phyloP scores from a whole-genome alignment of 2,797 vertebrate species.

The Percopsis omiscomaycus region DNA sequence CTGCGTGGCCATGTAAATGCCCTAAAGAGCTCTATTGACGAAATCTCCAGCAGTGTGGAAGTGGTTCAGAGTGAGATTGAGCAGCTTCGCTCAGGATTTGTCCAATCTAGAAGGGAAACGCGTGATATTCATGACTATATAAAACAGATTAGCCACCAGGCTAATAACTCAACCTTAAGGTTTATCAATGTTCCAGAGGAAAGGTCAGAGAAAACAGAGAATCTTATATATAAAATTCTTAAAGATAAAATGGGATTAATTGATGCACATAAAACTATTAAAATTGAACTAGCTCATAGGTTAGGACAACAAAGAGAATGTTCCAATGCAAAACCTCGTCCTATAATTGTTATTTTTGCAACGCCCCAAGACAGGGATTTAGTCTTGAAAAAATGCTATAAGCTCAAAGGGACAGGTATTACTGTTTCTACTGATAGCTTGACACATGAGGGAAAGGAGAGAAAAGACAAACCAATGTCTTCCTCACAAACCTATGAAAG shows the following conservation, averaged over 20 bases:
- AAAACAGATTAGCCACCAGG: slow-evolving; percentile 90
- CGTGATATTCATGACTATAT: slow-evolving; percentile 98
- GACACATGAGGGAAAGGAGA: slow-evolving; percentile 87
- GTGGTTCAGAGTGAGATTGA: slow-evolving; percentile 99
- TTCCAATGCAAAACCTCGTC: slow-evolving; percentile 94
- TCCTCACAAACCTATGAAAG: slow-evolving; percentile 98
- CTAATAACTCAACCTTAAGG: slow-evolving; percentile 89
- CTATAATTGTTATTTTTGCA: slow-evolving; percentile 95
- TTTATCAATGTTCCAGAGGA: slow-evolving; percentile 98
- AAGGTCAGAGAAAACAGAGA: slow-evolving; percentile 86
- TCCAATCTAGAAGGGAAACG: slow-evolving; percentile 96
- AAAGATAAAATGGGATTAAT: slow-evolving; percentile 94
- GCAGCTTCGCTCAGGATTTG: slow-evolving; percentile 93
- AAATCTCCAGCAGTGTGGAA: slow-evolving; percentile 98
- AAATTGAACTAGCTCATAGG: slow-evolving; percentile 94
- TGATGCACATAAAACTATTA: slow-evolving; percentile 87
- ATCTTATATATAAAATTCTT: slow-evolving; percentile 88
- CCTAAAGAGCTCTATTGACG: slow-evolving; percentile 96
- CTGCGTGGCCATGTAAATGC: slow-evolving; percentile 96
- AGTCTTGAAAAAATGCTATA: slow-evolving; percentile 98
- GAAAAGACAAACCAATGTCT: slow-evolving; percentile 87
- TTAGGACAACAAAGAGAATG: slow-evolving; percentile 95
- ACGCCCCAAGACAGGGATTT: slow-evolving; percentile 92
- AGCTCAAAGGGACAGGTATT: slow-evolving; percentile 96
- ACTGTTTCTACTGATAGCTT: slow-evolving; percentile 95